Evolutionary conservation across 2,113 vertebrate genomes (phyloP).

Genomic region (Aphyosemion australe): DNA sequence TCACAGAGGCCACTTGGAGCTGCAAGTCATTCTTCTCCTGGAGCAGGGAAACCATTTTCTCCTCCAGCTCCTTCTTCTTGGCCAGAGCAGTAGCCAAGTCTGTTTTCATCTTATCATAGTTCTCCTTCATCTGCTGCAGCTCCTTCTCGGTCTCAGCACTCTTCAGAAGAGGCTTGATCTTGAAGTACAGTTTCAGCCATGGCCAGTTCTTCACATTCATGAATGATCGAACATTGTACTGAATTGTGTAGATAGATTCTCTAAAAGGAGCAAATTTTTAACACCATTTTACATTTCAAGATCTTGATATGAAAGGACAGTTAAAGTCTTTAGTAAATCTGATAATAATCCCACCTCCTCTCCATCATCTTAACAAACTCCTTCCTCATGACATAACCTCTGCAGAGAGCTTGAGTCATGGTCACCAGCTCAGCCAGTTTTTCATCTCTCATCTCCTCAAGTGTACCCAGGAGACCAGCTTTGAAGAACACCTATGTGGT

Average conservation of each 20-base stretch:
- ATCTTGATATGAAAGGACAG: neutral
- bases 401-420: conserved; percentile 84
- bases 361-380: conserved; percentile 60
- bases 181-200: conserved; percentile 72
- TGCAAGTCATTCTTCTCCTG: conserved; percentile 81
- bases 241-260: conserved; percentile 83
- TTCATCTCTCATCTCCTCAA: conserved; percentile 93
- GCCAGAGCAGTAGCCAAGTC: conserved; percentile 78
- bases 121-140: conserved; percentile 87
- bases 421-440: conserved; percentile 87
- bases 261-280: conserved; percentile 51
- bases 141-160: conserved; percentile 87
- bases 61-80: conserved; percentile 66
- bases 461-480: conserved; percentile 88
- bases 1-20: conserved; percentile 75
- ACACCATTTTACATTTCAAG: neutral
- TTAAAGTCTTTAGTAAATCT: neutral
- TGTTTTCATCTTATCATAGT: conserved; percentile 82
- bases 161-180: conserved; percentile 69
- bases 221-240: conserved; percentile 84
- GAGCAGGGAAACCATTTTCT: conserved; percentile 69
- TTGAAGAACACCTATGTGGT: conserved; percentile 89
- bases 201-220: conserved; percentile 83
- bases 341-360: conserved; percentile 39
- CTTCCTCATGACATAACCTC: conserved; percentile 82